Evolutionary conservation across 2,888 invertebrate genomes (phyloP), one percentile per base, ranked within the genome.

Genomic region (Noctua fimbriata): DNA sequence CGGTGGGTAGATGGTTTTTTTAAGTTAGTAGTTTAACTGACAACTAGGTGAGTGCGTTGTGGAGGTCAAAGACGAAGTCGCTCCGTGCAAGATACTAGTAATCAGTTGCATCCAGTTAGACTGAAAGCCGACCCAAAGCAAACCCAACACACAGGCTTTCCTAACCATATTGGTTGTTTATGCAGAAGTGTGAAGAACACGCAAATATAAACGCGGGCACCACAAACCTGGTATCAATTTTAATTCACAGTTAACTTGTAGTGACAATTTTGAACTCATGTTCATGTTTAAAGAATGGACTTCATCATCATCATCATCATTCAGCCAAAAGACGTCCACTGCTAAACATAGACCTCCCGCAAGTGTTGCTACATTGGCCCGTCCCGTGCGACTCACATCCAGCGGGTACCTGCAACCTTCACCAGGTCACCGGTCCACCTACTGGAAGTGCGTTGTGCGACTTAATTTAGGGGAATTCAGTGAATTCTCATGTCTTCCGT

Each of bases 1-100:
- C 73, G 86, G 86, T 86, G 77, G 32, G 86, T 86, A 71, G 21
- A 49, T 65, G 14, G 24, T 69, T 1, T n/a, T 66, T 63, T 28
- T n/a, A 10, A 10, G 5, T 52, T 60, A 32, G 7, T 28, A 16
- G 16, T 60, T n/a, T 60, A 28, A n/a, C 58, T 58, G 58, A 9
- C 55, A 21, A 21, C n/a, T 21, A 52, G 52, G 21, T 52, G 21
- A 49, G 21, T 58, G 14, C 6, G 28, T 6, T 58, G 14, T n/a
- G 28, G 58, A 58, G 58, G 58, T 28, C 58, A 14, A 16, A 58
- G 14, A 14, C 14, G 14, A 12, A 58, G 14, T n/a, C 1, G 58
- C n/a, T 16, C 6, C 14, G 28, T 28, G 14, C 5, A 58, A 58
- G 14, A n/a, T 58, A 58, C n/a, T 58, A n/a, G 58, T n/a, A 58